phyloP scores from a whole-genome alignment of 2,797 vertebrate genomes.

The Spheniscus humboldti region DNA sequence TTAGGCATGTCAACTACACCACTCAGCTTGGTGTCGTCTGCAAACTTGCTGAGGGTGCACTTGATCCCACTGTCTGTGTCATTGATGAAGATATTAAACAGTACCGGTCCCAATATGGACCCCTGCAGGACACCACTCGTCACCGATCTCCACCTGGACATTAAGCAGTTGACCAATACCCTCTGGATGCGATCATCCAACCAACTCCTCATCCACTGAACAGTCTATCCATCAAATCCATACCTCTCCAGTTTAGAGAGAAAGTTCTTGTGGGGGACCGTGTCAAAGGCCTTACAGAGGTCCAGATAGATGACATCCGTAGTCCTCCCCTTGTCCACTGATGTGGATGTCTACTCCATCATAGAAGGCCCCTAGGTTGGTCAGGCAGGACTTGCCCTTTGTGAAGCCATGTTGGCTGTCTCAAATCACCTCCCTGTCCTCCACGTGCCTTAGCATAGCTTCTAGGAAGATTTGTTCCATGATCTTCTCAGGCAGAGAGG shows the following conservation, averaged over 20 bases:
- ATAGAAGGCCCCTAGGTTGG: fast-evolving
- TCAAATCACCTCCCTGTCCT: not conserved
- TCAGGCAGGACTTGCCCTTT: not conserved
- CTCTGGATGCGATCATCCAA: not conserved
- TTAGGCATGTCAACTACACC: not conserved
- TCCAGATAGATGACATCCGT: fast-evolving
- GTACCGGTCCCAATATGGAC: not conserved
- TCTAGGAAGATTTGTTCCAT: not conserved
- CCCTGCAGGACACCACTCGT: not conserved
- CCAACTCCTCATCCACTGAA: not conserved
- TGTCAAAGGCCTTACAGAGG: not conserved
- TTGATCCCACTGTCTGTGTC: not conserved
- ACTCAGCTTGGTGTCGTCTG: not conserved
- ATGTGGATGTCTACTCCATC: not conserved
- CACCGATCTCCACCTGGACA: not conserved
- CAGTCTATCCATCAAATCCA: fast-evolving
- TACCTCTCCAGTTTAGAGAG: not conserved
- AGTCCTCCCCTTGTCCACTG: not conserved
- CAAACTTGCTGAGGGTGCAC: not conserved
- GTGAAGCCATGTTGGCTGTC: not conserved
- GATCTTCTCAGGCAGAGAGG: not conserved
- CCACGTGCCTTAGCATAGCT: not conserved
- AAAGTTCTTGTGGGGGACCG: not conserved
- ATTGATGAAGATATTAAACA: not conserved
- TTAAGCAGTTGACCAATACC: not conserved